phyloP scores from a whole-genome alignment of 2,888 invertebrate genomes.

The Diplolepis rosae region DNA sequence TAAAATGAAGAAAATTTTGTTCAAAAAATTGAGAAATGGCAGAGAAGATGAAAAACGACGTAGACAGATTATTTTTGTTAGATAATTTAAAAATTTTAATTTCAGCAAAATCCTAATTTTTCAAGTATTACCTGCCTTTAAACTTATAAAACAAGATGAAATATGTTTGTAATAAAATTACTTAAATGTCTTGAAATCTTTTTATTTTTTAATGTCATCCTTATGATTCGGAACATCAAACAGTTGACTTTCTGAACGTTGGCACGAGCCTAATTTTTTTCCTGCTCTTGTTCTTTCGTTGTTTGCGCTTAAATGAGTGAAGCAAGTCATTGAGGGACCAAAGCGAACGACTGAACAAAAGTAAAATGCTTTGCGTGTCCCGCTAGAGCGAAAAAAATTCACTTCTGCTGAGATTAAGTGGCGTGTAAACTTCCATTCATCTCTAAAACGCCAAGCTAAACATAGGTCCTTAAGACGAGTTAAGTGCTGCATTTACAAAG shows the following conservation, averaged over 20 bases:
- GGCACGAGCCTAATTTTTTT: slow-evolving; percentile 22
- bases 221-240: slow-evolving; percentile 28
- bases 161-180: too few relatives aligned
- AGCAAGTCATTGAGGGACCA: slow-evolving; percentile 23
- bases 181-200: not conserved
- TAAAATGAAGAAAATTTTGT: too few relatives aligned
- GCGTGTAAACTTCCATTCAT: slow-evolving; percentile 59
- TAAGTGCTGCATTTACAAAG: slow-evolving; percentile 55
- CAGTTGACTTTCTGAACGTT: slow-evolving; percentile 12
- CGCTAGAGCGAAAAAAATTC: slow-evolving; percentile 52
- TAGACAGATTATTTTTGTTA: too few relatives aligned
- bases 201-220: not conserved
- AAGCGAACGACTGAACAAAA: slow-evolving; percentile 34
- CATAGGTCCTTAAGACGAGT: slow-evolving; percentile 56
- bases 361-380: slow-evolving; percentile 55
- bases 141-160: too few relatives aligned
- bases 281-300: slow-evolving; percentile 12
- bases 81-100: too few relatives aligned
- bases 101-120: too few relatives aligned
- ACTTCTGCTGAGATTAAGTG: slow-evolving; percentile 46
- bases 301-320: slow-evolving; percentile 18
- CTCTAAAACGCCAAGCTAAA: slow-evolving; percentile 63
- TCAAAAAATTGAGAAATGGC: too few relatives aligned
- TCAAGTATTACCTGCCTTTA: too few relatives aligned
- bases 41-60: too few relatives aligned